Evolutionary conservation across 2,797 vertebrate genomes (phyloP), one percentile per base, ranked within the genome.

Genomic region (Helarctos malayanus): DNA sequence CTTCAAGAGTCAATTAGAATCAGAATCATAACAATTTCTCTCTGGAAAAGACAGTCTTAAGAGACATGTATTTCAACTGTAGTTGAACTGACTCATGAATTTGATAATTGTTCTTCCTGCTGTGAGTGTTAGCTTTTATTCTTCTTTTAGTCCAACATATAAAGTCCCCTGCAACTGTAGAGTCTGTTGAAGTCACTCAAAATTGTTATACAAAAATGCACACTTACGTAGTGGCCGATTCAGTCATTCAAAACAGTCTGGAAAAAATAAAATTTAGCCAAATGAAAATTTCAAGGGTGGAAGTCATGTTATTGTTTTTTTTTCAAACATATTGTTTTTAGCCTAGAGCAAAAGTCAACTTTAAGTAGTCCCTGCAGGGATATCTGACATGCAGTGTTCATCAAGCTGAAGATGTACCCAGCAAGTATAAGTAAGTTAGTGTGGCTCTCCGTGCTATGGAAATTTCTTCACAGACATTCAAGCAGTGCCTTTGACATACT

Each of bases 1-100:
- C 96, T 97, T 97, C 97, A 97, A 92, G 95, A 97, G 96, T 95
- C 95, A 96, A 96, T 97, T 97, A 95, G 95, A 92, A 95, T 98
- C 95, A 92, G 89, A 97, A 88, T 97, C 97, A 97, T 92, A 97
- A 96, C 91, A 95, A 56, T 78, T 95, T 95, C 94, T 94, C 97
- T 97, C 80, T 97, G 84, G 93, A 97, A 93, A 86, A 75, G 75
- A 96, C 18, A 68, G 83, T 96, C 92, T 89, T 95, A 93, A 79
- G 95, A 96, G 95, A 95, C 97, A 19, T 63, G 95, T 83, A 84
- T 94, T 97, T 98, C 96, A 96, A 92, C 95, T 90, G 47, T 7
- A 96, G 79, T 89, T 89, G 88, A 96, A 96, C 97, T 93, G 93
- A 98, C 97, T 97, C 93, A 94, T 92, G 96, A 96, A 93, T 96